Evolutionary conservation across 1,140 invertebrate species (phyloP).

Genomic region (Drosophila leontia): DNA sequence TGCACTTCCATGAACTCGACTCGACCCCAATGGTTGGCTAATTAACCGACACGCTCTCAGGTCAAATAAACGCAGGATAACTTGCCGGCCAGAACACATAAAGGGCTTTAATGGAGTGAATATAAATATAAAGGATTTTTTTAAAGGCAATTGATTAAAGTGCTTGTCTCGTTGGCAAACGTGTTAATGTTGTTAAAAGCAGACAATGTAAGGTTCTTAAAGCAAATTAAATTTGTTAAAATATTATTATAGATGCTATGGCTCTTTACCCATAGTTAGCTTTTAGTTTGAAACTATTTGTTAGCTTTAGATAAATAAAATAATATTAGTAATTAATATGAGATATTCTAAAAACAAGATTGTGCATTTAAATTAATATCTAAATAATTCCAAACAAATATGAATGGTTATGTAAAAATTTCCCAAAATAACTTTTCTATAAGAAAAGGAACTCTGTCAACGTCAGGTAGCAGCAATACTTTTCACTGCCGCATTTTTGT

Average conservation of each 20-base stretch:
- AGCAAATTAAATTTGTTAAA: neutral
- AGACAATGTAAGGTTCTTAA: neutral
- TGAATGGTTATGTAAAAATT: neutral
- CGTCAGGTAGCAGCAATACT: neutral
- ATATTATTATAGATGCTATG: too few relatives aligned
- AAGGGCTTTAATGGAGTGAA: slow-evolving; percentile 6
- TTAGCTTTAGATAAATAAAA: too few relatives aligned
- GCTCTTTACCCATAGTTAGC: too few relatives aligned
- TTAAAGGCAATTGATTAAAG: slow-evolving; percentile 2
- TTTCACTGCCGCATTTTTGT: neutral
- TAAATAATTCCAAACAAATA: neutral
- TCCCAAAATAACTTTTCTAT: neutral
- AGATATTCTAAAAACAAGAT: neutral
- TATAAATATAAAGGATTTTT: neutral
- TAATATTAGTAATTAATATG: neutral
- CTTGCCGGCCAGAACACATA: slow-evolving; percentile 7
- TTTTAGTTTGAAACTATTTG: too few relatives aligned
- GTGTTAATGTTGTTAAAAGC: neutral
- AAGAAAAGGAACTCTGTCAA: neutral
- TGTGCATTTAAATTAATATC: neutral
- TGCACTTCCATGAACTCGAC: slow-evolving; percentile 48
- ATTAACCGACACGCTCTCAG: slow-evolving; percentile 38
- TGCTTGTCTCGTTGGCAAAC: neutral
- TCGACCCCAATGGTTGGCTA: slow-evolving; percentile 20
- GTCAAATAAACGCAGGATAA: slow-evolving; percentile 29